phyloP scores from a whole-genome alignment of 2,113 vertebrate species.

The Coptodon bakossiorum region DNA sequence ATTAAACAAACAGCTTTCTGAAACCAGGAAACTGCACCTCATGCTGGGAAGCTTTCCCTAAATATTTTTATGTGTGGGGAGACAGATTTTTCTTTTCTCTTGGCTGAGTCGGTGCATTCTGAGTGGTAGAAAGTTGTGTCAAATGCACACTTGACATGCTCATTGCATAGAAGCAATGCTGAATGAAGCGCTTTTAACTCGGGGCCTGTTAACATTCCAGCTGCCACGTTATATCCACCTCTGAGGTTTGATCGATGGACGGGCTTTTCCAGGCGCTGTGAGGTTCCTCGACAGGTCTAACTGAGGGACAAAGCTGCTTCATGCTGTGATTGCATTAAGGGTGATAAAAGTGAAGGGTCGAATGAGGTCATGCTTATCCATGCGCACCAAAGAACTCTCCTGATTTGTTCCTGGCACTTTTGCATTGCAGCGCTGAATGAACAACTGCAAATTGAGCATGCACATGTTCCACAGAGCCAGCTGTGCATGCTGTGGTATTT shows the following conservation, averaged over 20 bases:
- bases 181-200: slow-evolving; percentile 7
- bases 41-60: background rate
- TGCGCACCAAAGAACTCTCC: background rate
- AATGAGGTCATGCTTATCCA: background rate
- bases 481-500: background rate
- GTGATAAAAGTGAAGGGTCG: background rate
- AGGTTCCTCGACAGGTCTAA: background rate
- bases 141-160: background rate
- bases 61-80: slow-evolving; percentile 6
- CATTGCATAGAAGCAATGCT: background rate
- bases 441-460: background rate
- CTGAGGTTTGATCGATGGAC: background rate
- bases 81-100: background rate
- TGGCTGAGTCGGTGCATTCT: background rate
- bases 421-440: background rate
- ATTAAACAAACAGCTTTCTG: background rate
- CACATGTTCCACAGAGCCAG: background rate
- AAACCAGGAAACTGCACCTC: background rate
- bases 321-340: background rate
- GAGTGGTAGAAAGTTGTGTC: background rate
- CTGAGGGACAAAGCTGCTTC: background rate
- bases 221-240: slow-evolving; percentile 12
- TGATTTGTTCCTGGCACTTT: background rate
- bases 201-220: slow-evolving; percentile 34
- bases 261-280: background rate